Evolutionary conservation across 2,797 vertebrate genomes (phyloP).

Genomic region (Buphagus erythrorhynchus): DNA sequence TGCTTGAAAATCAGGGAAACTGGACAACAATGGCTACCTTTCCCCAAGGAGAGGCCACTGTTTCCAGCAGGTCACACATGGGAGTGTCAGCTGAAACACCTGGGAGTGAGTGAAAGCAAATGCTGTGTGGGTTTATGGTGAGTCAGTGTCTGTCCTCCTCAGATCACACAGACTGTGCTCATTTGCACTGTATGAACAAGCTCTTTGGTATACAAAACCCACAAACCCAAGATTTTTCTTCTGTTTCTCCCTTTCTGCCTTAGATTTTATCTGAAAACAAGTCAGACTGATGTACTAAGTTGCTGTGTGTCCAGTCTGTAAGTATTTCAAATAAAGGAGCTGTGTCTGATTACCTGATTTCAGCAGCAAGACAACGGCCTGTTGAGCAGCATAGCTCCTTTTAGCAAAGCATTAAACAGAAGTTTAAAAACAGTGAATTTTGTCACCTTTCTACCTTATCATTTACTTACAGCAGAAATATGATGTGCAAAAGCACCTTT

Average conservation of each 20-base stretch:
- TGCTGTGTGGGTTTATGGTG: accelerated
- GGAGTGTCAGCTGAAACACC: background rate
- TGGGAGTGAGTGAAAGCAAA: background rate
- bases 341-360: background rate
- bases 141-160: background rate
- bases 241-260: background rate
- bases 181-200: background rate
- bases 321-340: background rate
- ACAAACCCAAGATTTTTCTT: background rate
- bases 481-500: background rate
- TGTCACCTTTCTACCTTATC: background rate
- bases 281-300: background rate
- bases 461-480: background rate
- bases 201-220: background rate
- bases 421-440: background rate
- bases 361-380: background rate
- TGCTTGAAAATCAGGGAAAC: background rate
- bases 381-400: background rate
- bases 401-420: background rate
- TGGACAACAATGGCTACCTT: background rate
- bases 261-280: background rate
- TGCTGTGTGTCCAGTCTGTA: background rate
- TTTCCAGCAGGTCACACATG: background rate
- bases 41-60: background rate
- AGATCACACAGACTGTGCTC: background rate